Conservation (phyloP, 92 coral and sea anemone species). For the Bergia sp. region DNA sequence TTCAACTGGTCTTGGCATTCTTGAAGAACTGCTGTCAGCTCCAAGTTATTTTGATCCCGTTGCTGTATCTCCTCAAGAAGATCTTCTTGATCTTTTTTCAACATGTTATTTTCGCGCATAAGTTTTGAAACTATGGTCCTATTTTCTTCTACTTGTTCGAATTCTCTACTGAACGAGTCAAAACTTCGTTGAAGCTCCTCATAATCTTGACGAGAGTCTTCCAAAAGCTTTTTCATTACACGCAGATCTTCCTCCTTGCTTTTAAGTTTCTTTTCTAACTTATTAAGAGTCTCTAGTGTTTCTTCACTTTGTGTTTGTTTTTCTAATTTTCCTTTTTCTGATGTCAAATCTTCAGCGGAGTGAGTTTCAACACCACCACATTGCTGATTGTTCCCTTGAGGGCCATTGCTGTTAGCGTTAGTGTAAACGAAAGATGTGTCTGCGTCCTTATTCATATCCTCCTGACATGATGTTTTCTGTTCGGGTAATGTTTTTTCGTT, state of each 20-base stretch:
- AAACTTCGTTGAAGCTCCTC: slow-evolving; percentile 42
- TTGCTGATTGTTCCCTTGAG: background rate
- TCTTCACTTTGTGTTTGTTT: slow-evolving; percentile 38
- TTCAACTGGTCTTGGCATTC: slow-evolving; percentile 24
- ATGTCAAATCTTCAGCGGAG: background rate
- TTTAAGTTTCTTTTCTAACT: slow-evolving; percentile 29
- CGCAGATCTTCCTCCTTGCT: slow-evolving; percentile 45
- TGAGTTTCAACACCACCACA: background rate
- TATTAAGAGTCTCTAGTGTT: slow-evolving; percentile 21
- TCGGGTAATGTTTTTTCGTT: background rate
- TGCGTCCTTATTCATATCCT: background rate
- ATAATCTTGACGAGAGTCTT: slow-evolving; percentile 38
- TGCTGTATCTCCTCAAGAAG: slow-evolving; percentile 14
- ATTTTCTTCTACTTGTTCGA: slow-evolving; percentile 44
- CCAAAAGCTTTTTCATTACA: slow-evolving; percentile 41
- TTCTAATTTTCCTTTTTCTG: slow-evolving; percentile 2
- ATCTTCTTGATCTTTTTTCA: slow-evolving; percentile 13
- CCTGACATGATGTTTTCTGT: background rate
- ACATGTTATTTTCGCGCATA: slow-evolving; percentile 8
- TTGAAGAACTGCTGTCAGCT: background rate
- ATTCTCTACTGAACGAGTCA: slow-evolving; percentile 36
- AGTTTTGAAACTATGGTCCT: slow-evolving; percentile 18
- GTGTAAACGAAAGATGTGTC: background rate
- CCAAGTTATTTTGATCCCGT: background rate
- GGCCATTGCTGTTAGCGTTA: background rate